A percentile compares a stretch with the other conserved stretches of the same genome.
phyloP scores from a whole-genome alignment of 1,140 invertebrate species.

The Luehdorfia chinensis region DNA sequence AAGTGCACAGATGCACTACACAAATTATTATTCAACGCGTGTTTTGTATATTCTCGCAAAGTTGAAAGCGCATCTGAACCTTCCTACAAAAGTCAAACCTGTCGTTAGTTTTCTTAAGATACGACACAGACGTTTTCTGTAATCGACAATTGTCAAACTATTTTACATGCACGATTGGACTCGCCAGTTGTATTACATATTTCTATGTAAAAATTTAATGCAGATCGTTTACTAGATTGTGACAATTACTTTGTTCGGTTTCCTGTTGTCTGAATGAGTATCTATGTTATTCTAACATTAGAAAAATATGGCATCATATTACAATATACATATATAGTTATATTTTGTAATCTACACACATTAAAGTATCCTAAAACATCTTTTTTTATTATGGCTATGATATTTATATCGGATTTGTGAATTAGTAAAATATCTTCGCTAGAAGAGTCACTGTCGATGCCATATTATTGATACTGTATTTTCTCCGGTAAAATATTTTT shows the following conservation, averaged over 20 bases:
- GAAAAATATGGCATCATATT: constrained; percentile 30
- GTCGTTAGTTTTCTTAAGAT: no score
- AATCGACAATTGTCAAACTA: no score
- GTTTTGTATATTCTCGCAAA: no score
- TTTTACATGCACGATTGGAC: no score
- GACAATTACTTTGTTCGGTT: constrained; percentile 36
- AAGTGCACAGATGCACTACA: no score
- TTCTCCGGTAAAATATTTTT: background rate
- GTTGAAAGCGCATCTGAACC: no score
- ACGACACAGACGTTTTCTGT: no score
- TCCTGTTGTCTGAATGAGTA: constrained; percentile 39
- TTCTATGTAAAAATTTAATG: no score
- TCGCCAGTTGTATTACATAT: no score
- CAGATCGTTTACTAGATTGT: no score
- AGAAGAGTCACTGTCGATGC: constrained; percentile 18
- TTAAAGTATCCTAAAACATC: constrained; percentile 38
- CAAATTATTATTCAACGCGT: no score
- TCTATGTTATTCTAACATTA: constrained; percentile 29
- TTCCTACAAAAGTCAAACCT: no score
- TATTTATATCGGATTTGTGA: constrained; percentile 11
- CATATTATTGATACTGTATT: constrained; percentile 21
- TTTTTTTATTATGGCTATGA: constrained; percentile 22
- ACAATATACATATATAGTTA: constrained; percentile 16
- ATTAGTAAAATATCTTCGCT: constrained; percentile 5
- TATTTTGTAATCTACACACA: constrained; percentile 26